A percentile compares a stretch with the other conserved stretches of the same genome.
phyloP scores from a whole-genome alignment of 2,888 invertebrate species.

The Sicus ferrugineus region DNA sequence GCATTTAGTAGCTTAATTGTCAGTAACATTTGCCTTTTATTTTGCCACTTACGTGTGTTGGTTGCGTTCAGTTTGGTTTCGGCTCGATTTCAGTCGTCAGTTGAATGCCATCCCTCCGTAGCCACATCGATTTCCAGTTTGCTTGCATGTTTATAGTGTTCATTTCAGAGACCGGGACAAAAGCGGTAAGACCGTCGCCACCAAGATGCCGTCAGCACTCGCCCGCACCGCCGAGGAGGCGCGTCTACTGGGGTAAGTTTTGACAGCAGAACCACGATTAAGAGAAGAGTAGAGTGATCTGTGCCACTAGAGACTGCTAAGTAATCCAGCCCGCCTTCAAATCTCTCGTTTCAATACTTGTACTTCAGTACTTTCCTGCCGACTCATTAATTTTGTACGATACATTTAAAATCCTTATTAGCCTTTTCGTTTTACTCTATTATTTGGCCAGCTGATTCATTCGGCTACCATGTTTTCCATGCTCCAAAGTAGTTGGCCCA shows the following conservation, averaged over 20 bases:
- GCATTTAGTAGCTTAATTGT: too few relatives aligned
- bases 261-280: slow-evolving; percentile 13
- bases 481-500: neutral
- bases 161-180: slow-evolving; percentile 66
- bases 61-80: slow-evolving; percentile 17
- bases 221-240: slow-evolving; percentile 78
- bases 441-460: too few relatives aligned
- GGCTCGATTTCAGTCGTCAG: neutral
- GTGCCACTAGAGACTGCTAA: slow-evolving; percentile 29
- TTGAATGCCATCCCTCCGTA: slow-evolving; percentile 8
- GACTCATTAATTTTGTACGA: neutral
- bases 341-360: neutral
- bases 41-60: neutral
- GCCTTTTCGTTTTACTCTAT: neutral
- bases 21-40: neutral
- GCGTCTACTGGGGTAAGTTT: slow-evolving; percentile 83
- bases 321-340: neutral
- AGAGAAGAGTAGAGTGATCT: neutral
- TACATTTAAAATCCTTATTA: neutral
- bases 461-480: neutral
- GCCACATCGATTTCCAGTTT: slow-evolving; percentile 51
- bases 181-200: slow-evolving; percentile 64
- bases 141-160: slow-evolving; percentile 66
- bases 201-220: slow-evolving; percentile 66
- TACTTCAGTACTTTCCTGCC: neutral